Evolutionary conservation across 2,113 vertebrate species (phyloP).

Genomic region (Peucedramus taeniatus): DNA sequence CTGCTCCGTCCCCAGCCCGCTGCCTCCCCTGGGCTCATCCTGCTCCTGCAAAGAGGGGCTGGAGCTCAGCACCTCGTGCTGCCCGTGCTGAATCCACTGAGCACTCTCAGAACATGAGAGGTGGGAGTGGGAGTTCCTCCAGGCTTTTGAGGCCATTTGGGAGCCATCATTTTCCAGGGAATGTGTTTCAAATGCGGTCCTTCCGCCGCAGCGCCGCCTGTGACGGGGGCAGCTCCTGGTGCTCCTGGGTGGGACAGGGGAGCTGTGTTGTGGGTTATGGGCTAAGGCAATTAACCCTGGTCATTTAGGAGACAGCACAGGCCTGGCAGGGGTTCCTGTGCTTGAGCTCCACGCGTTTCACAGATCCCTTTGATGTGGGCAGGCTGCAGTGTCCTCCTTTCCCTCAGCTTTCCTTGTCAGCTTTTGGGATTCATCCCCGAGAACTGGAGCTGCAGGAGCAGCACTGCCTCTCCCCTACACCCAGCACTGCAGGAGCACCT

Average conservation of each 20-base stretch:
- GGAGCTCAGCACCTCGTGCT: not conserved
- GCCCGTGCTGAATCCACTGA: not conserved
- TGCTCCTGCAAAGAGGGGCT: not conserved
- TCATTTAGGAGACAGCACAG: not conserved
- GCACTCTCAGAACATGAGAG: rapidly evolving
- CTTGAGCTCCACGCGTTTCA: not conserved
- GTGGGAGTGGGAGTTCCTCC: not conserved
- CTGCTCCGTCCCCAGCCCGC: not conserved
- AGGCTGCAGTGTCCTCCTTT: not conserved
- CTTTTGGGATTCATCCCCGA: not conserved
- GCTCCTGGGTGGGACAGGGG: rapidly evolving
- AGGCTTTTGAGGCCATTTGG: not conserved
- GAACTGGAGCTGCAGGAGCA: not conserved
- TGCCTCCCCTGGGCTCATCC: not conserved
- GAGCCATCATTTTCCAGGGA: not conserved
- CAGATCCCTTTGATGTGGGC: not conserved
- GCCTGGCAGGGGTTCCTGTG: not conserved
- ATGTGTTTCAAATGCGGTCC: not conserved
- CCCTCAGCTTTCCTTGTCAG: not conserved
- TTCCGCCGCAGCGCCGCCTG: rapidly evolving
- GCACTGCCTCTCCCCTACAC: not conserved
- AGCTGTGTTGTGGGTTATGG: not conserved
- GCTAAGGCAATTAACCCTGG: not conserved
- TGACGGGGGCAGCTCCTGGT: not conserved
- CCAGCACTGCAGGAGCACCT: not conserved